These are phyloP conservation scores for Scaptomyza hsui DNA, from an alignment of 1,140 invertebrate genomes.

Conservation along the genomic window DNA sequence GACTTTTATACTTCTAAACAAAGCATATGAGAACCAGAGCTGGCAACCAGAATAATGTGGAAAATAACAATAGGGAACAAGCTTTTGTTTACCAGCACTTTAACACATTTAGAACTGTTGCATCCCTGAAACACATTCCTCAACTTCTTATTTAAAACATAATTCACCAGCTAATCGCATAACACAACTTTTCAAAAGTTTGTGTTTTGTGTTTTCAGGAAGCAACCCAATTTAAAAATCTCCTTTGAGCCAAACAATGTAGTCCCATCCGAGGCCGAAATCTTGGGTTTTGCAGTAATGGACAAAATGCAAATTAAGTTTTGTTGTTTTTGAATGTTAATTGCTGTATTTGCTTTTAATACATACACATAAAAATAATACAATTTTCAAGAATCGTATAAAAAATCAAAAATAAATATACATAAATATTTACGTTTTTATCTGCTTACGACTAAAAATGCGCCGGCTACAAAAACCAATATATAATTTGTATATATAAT, in stretches of 20 bases:
- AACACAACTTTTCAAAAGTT: neutral
- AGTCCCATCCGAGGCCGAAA: conserved; percentile 26
- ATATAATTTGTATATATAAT: conserved; percentile 10
- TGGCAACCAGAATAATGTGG: too few species aligned
- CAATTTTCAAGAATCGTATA: conserved; percentile 39
- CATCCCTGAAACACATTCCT: too few species aligned
- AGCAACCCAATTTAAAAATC: conserved; percentile 42
- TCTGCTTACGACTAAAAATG: conserved; percentile 36
- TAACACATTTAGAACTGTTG: too few species aligned
- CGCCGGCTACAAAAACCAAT: conserved; percentile 32
- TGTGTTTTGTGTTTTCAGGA: neutral
- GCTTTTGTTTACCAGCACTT: too few species aligned
- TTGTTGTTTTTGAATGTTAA: conserved; percentile 29
- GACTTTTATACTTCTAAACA: too few species aligned
- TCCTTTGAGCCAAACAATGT: conserved; percentile 34
- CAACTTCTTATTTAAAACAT: too few species aligned
- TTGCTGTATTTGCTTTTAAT: conserved; percentile 45
- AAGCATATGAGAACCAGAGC: too few species aligned
- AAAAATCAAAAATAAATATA: conserved; percentile 53
- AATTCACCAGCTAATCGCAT: too few species aligned
- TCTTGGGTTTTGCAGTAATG: conserved; percentile 57
- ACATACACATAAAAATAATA: conserved; percentile 49
- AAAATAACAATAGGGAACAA: too few species aligned
- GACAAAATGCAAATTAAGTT: neutral
- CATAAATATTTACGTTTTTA: conserved; percentile 45